Percentiles rank a stretch among this genome's conserved stretches.
Conservation (phyloP, 2,113 vertebrate species). For the Phycodurus eques region DNA sequence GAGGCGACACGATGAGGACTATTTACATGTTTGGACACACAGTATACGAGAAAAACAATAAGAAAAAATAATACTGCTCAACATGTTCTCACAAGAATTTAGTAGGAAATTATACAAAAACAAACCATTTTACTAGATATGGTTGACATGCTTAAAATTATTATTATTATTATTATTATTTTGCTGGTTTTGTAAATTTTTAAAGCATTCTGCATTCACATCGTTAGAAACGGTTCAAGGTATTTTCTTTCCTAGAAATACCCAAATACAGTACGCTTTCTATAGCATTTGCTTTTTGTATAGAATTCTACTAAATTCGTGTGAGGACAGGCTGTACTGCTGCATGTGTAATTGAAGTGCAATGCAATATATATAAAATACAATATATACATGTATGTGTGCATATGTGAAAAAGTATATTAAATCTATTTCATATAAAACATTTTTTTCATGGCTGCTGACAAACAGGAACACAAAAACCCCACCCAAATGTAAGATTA, state of each 20-base stretch:
- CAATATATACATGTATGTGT: conserved; percentile 47
- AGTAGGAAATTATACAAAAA: neutral
- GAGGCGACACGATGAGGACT: conserved; percentile 7
- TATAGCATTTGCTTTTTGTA: neutral
- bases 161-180: no score
- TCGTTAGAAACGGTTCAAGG: neutral
- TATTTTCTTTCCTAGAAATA: neutral
- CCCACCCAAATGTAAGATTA: conserved; percentile 18
- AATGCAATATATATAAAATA: conserved; percentile 57
- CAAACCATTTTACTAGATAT: neutral
- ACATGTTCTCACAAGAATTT: neutral
- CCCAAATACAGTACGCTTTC: neutral
- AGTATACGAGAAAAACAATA: conserved; percentile 17
- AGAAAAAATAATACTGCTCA: conserved; percentile 10
- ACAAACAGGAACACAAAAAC: conserved; percentile 6
- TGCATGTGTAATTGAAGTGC: conserved; percentile 56
- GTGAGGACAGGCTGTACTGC: conserved; percentile 18
- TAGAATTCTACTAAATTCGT: neutral
- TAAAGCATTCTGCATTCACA: neutral
- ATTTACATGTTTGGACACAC: conserved; percentile 19
- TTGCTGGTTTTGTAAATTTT: neutral
- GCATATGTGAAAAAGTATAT: conserved; percentile 63
- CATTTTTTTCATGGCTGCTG: conserved; percentile 2
- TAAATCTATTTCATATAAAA: conserved; percentile 74
- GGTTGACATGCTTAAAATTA: neutral